Evolutionary conservation across 2,888 invertebrate species (phyloP).

Genomic region (Pediacus dermestoides): DNA sequence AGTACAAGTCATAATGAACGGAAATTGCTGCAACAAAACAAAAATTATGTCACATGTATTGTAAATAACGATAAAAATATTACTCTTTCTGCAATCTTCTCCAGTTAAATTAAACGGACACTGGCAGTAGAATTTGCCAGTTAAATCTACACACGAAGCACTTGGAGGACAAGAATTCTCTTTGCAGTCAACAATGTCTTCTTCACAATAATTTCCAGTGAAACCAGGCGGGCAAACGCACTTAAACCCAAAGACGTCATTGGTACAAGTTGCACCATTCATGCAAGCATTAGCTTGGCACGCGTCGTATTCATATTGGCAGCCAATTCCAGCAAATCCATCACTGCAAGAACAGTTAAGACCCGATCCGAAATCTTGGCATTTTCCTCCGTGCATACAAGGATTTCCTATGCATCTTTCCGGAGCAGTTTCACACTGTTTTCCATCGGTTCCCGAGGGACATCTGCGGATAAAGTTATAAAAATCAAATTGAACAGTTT

Average conservation of each 20-base stretch:
- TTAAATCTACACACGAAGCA: constrained; percentile 87
- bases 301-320: constrained; percentile 91
- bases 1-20: constrained; percentile 96
- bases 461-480: constrained; percentile 55
- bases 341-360: constrained; percentile 89
- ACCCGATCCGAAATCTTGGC: constrained; percentile 93
- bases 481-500: no score
- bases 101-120: constrained; percentile 97
- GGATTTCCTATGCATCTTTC: constrained; percentile 91
- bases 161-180: constrained; percentile 93
- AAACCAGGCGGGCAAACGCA: constrained; percentile 83
- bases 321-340: constrained; percentile 71
- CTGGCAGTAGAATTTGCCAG: constrained; percentile 89
- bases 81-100: constrained; percentile 93
- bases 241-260: constrained; percentile 78
- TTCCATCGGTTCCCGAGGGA: constrained; percentile 93
- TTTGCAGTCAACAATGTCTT: constrained; percentile 87
- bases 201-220: constrained; percentile 78
- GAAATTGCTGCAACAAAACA: constrained; percentile 75
- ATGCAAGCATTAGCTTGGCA: constrained; percentile 87
- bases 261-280: constrained; percentile 89
- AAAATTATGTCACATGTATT: constrained; percentile 12
- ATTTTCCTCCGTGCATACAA: constrained; percentile 94
- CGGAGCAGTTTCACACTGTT: constrained; percentile 94
- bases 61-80: constrained; percentile 24